These are phyloP conservation scores for Microhierax caerulescens DNA, from an alignment of 2,797 vertebrate genomes.

Conservation along the genomic window DNA sequence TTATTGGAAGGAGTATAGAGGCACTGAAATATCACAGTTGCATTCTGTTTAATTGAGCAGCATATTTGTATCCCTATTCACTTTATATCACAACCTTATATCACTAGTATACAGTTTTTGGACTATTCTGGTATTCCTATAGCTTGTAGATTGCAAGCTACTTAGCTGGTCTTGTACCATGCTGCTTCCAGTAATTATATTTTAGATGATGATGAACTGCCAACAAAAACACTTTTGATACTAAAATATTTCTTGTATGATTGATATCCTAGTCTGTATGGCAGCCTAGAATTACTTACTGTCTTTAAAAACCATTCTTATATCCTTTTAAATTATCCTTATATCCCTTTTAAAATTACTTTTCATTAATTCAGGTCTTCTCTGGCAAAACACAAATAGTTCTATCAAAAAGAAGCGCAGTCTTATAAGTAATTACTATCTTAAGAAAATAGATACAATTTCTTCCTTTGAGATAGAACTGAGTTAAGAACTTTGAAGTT, in stretches of 20 bases:
- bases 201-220: background rate
- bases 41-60: background rate
- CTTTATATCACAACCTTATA: background rate
- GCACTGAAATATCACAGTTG: background rate
- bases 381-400: background rate
- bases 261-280: background rate
- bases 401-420: background rate
- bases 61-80: background rate
- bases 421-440: background rate
- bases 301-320: background rate
- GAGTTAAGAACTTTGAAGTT: background rate
- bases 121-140: background rate
- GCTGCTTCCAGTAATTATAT: background rate
- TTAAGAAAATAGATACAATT: background rate
- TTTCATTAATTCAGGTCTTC: background rate
- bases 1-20: background rate
- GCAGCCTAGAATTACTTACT: background rate
- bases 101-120: background rate
- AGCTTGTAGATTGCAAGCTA: background rate
- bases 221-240: background rate
- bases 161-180: background rate
- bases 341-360: background rate
- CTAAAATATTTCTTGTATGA: background rate
- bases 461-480: background rate
- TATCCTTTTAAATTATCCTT: background rate